phyloP scores from a whole-genome alignment of 2,888 invertebrate species.

The Melanostoma mellinum region DNA sequence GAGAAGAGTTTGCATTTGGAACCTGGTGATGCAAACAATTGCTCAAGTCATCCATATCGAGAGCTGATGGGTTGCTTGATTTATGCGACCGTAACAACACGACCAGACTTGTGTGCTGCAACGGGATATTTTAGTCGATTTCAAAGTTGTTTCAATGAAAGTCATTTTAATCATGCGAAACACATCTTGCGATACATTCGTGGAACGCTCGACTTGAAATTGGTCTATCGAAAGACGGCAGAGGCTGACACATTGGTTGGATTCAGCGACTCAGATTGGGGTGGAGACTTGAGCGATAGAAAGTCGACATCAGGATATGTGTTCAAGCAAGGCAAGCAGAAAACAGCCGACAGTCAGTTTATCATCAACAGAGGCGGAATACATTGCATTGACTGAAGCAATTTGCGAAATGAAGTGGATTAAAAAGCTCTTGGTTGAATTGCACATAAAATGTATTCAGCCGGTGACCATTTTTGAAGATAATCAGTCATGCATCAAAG shows the following conservation, averaged over 20 bases:
- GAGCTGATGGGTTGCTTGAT: conserved; percentile 32
- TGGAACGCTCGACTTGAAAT: conserved; percentile 19
- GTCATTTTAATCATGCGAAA: conserved; percentile 43
- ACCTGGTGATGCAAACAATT: neutral
- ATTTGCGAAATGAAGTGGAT: too few species aligned
- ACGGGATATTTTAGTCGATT: conserved; percentile 51
- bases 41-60: conserved; percentile 23
- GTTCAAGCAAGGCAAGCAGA: conserved; percentile 33
- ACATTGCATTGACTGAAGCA: conserved; percentile 27
- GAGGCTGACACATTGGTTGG: conserved; percentile 25
- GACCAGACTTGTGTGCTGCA: conserved; percentile 52
- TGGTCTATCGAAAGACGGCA: conserved; percentile 12
- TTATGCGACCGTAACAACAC: conserved; percentile 34
- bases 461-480: too few species aligned
- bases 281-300: conserved; percentile 46
- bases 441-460: too few species aligned
- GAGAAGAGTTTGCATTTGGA: conserved; percentile 21
- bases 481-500: too few species aligned
- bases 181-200: conserved; percentile 53
- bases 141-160: conserved; percentile 40
- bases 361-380: conserved; percentile 61
- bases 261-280: conserved; percentile 49
- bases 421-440: too few species aligned
- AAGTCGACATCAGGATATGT: conserved; percentile 55
- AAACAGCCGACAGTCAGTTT: conserved; percentile 51